Evolutionary conservation across 2,888 invertebrate genomes (phyloP).

Genomic region (Drosophila ochracea): DNA sequence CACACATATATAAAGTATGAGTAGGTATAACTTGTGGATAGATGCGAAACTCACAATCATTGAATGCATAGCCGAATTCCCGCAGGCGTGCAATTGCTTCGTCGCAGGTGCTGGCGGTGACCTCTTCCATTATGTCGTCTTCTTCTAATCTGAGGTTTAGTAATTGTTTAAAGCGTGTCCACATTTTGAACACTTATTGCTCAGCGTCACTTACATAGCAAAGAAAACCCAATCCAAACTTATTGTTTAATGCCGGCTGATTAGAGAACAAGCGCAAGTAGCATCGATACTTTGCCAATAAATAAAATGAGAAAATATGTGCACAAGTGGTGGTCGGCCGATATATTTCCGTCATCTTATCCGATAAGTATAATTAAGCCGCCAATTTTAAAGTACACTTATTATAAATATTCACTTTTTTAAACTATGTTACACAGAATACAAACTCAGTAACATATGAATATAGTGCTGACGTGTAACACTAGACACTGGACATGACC

Average conservation of each 20-base stretch:
- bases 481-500: too few relatives aligned
- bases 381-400: not conserved
- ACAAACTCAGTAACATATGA: too few relatives aligned
- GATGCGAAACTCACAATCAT: constrained; percentile 50
- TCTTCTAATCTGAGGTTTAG: not conserved
- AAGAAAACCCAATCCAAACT: not conserved
- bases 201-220: constrained; percentile 32
- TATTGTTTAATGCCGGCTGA: constrained; percentile 21
- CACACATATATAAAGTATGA: not conserved
- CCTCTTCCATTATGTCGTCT: constrained; percentile 18
- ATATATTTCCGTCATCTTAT: not conserved
- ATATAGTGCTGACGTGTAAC: too few relatives aligned
- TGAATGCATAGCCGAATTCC: constrained; percentile 76
- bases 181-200: constrained; percentile 17
- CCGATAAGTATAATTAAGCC: not conserved
- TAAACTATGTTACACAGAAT: too few relatives aligned
- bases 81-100: constrained; percentile 37
- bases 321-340: constrained; percentile 18
- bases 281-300: not conserved
- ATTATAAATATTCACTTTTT: not conserved
- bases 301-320: not conserved
- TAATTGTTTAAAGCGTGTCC: constrained; percentile 13
- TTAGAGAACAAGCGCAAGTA: not conserved
- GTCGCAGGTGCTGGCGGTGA: constrained; percentile 10
- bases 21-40: not conserved